Conservation (phyloP, 1,140 invertebrate species). For the Idris sp. region DNA sequence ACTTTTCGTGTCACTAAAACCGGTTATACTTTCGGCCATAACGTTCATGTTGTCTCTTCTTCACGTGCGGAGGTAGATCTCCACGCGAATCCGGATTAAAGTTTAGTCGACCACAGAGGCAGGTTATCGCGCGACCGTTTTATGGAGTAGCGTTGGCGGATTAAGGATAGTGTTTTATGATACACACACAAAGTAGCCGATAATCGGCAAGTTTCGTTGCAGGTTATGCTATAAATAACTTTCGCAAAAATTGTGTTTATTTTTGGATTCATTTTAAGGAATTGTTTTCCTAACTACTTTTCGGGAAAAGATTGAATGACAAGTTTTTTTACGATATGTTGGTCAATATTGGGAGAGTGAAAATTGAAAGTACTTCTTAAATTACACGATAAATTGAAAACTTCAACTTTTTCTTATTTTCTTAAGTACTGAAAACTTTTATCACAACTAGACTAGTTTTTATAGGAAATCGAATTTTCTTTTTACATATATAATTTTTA, state of each 20-base stretch:
- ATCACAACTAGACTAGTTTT: constrained; percentile 11
- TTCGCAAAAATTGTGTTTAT: too few relatives aligned
- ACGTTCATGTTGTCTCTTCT: constrained; percentile 5
- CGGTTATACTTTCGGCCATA: constrained; percentile 35
- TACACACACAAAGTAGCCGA: neutral
- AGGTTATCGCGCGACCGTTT: constrained; percentile 22
- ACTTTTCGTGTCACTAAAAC: constrained; percentile 49
- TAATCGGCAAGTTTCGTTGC: constrained; percentile 19
- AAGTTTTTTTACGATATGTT: constrained; percentile 7
- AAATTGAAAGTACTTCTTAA: constrained; percentile 20
- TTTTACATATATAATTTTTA: too few relatives aligned
- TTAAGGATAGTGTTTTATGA: constrained; percentile 39
- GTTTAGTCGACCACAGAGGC: constrained; percentile 29
- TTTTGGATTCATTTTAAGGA: too few relatives aligned
- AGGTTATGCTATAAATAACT: constrained; percentile 1
- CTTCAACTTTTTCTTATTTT: constrained; percentile 10
- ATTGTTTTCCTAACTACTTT: too few relatives aligned
- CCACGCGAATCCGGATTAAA: constrained; percentile 34
- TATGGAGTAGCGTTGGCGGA: constrained; percentile 28
- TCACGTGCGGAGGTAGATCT: constrained; percentile 3
- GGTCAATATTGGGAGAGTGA: constrained; percentile 9
- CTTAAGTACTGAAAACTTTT: neutral
- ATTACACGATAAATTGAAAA: constrained; percentile 22
- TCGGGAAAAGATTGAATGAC: too few relatives aligned
- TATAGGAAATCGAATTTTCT: constrained; percentile 15